A percentile compares a stretch with the other conserved stretches of the same genome.
Evolutionary conservation across 1,140 invertebrate species (phyloP).

Genomic region (Saccostrea glomerata): DNA sequence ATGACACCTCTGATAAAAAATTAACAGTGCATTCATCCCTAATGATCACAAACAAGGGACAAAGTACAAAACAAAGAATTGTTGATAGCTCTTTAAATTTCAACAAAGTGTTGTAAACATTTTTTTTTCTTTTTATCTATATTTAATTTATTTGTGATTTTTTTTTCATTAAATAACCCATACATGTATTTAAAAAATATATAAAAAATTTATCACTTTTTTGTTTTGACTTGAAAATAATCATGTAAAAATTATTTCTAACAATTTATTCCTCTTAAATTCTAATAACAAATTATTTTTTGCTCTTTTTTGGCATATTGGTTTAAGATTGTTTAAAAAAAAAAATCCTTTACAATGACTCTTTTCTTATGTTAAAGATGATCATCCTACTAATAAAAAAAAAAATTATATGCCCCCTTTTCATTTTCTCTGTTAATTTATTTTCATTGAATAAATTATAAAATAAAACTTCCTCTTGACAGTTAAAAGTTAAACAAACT

Average conservation of each 20-base stretch:
- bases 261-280: background rate
- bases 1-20: slow-evolving; percentile 24
- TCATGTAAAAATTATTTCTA: too few species aligned
- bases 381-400: too few species aligned
- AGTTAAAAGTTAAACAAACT: background rate
- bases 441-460: background rate
- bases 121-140: too few species aligned
- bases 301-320: background rate
- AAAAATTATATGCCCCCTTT: too few species aligned
- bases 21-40: slow-evolving; percentile 24
- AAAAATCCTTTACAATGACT: background rate
- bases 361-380: too few species aligned
- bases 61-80: background rate
- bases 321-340: background rate
- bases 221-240: background rate
- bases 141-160: too few species aligned
- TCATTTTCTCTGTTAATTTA: background rate
- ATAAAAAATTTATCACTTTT: background rate
- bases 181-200: background rate
- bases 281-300: background rate
- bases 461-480: background rate
- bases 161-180: too few species aligned
- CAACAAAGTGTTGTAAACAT: background rate
- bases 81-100: slow-evolving; percentile 26
- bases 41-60: slow-evolving; percentile 26